Evolutionary conservation across 1,140 invertebrate genomes (phyloP).

Genomic region (Macrocentrus cingulum): DNA sequence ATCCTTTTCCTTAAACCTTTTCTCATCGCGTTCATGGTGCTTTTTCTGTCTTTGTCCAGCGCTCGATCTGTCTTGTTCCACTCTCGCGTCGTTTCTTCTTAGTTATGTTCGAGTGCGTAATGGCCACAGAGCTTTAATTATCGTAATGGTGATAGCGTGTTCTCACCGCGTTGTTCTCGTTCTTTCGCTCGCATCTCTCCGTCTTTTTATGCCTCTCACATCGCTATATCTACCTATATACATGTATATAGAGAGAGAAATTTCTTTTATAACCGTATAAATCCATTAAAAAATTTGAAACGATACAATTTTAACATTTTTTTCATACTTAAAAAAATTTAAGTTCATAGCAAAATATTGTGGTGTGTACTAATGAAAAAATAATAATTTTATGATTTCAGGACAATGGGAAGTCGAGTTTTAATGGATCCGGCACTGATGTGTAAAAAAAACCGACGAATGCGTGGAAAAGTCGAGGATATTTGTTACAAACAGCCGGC

Average conservation of each 20-base stretch:
- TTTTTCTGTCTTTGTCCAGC: conserved; percentile 18
- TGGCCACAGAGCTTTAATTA: conserved; percentile 33
- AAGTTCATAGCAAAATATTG: too few species aligned
- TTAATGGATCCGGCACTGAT: conserved; percentile 85
- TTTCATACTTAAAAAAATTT: too few species aligned
- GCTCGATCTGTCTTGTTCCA: conserved; percentile 3
- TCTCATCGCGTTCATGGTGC: conserved; percentile 14
- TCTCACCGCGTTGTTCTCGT: conserved; percentile 20
- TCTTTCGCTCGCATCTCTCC: background rate
- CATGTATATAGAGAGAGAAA: too few species aligned
- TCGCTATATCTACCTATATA: too few species aligned
- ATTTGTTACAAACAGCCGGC: conserved; percentile 76
- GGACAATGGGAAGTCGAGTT: conserved; percentile 78
- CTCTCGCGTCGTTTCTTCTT: background rate
- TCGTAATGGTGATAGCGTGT: conserved; percentile 32
- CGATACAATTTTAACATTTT: background rate
- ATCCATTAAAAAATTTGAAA: background rate
- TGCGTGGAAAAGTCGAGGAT: conserved; percentile 73
- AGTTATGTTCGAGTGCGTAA: conserved; percentile 27
- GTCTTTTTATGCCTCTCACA: background rate
- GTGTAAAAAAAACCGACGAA: conserved; percentile 77
- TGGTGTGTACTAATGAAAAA: too few species aligned
- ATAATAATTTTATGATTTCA: too few species aligned
- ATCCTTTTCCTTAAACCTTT: conserved; percentile 1
- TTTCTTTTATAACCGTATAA: too few species aligned